Evolutionary conservation across 1,140 invertebrate genomes (phyloP).

Genomic region (Pseudomyrmex pallidus): DNA sequence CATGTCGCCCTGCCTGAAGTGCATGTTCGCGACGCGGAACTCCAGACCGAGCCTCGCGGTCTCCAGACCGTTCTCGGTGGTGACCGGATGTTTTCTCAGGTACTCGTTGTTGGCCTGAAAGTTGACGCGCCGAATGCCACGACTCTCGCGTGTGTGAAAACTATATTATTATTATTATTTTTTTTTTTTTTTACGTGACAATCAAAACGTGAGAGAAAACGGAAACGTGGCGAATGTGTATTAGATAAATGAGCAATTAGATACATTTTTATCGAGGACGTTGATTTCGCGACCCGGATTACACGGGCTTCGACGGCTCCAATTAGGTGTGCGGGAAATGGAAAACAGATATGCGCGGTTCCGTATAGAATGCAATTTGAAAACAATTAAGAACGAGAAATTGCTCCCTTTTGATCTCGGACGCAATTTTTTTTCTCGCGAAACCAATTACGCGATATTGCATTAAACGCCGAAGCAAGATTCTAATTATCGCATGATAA

Average conservation of each 20-base stretch:
- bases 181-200: background rate
- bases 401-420: slow-evolving; percentile 49
- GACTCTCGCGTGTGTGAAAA: background rate
- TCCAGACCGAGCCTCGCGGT: slow-evolving; percentile 89
- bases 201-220: background rate
- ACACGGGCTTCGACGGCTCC: slow-evolving; percentile 40
- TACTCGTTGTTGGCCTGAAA: slow-evolving; percentile 85
- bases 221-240: background rate
- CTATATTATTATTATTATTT: background rate
- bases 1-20: slow-evolving; percentile 93
- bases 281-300: slow-evolving; percentile 37
- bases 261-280: slow-evolving; percentile 32
- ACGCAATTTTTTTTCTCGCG: slow-evolving; percentile 52
- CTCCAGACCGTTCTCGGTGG: slow-evolving; percentile 87
- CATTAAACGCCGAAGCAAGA: slow-evolving; percentile 54
- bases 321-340: slow-evolving; percentile 45
- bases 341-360: slow-evolving; percentile 43
- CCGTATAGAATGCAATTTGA: slow-evolving; percentile 49
- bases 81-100: slow-evolving; percentile 81
- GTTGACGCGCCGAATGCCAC: background rate
- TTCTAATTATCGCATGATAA: slow-evolving; percentile 61
- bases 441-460: slow-evolving; percentile 55
- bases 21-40: slow-evolving; percentile 90
- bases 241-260: slow-evolving; percentile 24
- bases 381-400: slow-evolving; percentile 56